Base-by-base conservation (phyloP, 2,888 invertebrate species). In the Drosophila koepferae region DNA sequence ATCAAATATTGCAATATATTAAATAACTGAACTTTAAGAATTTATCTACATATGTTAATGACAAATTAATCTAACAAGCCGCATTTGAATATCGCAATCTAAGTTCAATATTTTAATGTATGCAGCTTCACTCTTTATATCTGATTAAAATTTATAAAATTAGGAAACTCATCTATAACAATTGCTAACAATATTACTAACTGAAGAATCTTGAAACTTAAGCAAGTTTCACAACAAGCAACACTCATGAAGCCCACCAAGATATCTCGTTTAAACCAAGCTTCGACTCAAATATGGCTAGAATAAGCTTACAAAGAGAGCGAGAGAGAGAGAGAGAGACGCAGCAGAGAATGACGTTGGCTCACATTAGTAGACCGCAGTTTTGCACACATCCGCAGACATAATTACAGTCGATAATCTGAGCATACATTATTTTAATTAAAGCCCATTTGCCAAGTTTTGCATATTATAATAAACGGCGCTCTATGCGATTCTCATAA, bases 381-480 rank as follows among this genome's bases (percentile, higher is more conserved):
- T 74, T 74, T 53, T 53, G 64, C 72, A 77, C 76, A 78, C 76
- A 78, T 81, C 71, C 80, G 74, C 68, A 74, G 70, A 61, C 81
- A 83, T 82, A 87, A 90, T 89, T 89, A 81, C 68, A 76, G 77
- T 71, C 86, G 90, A 89, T 90, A 91, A 91, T 84, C 87, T 85
- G 77, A 71, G 75, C 80, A 81, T 77, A 77, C 89, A 90, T 90
- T 91, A 90, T 83, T 89, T 87, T 90, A 90, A 91, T 91, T 87
- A 89, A 87, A 84, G 85, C 80, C 80, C 85, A 87, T 90, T 87
- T 81, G 77, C 72, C 77, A 81, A 80, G 77, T 81, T 86, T 81
- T 82, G 84, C 86, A 85, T 90, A 90, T 91, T 90, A 90, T 82
- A 86, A 86, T 80, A 82, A 86, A 90, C 82, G 81, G 77, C 66